These are phyloP conservation scores for Mechanitis mazaeus DNA, from an alignment of 2,888 invertebrate species.

Conservation along the genomic window DNA sequence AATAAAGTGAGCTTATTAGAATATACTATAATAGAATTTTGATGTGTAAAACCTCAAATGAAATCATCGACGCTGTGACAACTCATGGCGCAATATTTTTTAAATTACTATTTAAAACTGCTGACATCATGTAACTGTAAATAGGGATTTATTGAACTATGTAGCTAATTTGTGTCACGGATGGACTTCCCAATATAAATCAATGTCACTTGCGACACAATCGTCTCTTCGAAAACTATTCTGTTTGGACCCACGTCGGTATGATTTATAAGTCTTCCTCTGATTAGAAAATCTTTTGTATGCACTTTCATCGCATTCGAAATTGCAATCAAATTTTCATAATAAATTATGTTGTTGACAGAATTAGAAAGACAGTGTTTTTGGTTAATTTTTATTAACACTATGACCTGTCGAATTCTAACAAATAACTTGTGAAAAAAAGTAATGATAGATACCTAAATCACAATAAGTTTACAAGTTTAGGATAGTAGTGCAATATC, in stretches of 20 bases:
- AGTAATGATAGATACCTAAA: too few relatives aligned
- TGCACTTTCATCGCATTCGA: too few relatives aligned
- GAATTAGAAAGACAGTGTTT: too few relatives aligned
- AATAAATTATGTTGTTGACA: too few relatives aligned
- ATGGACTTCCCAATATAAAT: constrained; percentile 28
- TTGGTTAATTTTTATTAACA: too few relatives aligned
- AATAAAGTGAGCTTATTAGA: neutral
- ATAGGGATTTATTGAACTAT: constrained; percentile 26
- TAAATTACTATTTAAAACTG: constrained; percentile 17
- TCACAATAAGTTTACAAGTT: too few relatives aligned
- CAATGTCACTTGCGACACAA: constrained; percentile 25
- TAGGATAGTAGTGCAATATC: too few relatives aligned
- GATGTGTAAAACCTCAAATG: neutral
- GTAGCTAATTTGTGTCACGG: constrained; percentile 26
- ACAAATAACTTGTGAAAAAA: too few relatives aligned
- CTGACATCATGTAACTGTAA: constrained; percentile 23
- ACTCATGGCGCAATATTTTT: constrained; percentile 9
- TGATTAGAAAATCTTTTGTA: neutral
- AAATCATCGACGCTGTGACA: neutral
- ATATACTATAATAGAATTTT: neutral
- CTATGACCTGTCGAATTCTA: too few relatives aligned
- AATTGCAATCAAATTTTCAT: too few relatives aligned
- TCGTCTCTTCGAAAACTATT: constrained; percentile 10
- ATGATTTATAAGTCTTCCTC: neutral
- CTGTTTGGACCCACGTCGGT: neutral